Conservation (phyloP, 2,113 vertebrate genomes). For the Corapipo altera region DNA sequence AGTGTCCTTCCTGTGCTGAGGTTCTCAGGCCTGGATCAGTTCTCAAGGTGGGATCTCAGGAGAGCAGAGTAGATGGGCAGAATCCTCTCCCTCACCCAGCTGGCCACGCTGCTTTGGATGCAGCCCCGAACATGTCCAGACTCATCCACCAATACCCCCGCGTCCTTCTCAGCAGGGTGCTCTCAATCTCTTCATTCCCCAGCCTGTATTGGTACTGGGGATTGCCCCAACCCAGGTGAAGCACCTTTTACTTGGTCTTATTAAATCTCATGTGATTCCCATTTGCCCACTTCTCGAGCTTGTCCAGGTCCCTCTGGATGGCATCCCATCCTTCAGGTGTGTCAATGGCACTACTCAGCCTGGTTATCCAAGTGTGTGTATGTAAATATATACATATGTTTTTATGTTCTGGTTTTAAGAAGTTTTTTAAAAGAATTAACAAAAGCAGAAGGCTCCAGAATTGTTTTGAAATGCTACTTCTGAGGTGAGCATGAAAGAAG, state of each 20-base stretch:
- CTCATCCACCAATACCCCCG: neutral
- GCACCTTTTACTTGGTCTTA: neutral
- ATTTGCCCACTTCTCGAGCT: rapidly evolving
- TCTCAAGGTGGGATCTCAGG: neutral
- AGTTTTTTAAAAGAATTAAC: neutral
- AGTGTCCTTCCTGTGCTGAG: neutral
- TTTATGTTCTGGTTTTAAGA: neutral
- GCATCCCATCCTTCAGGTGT: neutral
- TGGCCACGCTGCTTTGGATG: neutral
- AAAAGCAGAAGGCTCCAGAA: neutral
- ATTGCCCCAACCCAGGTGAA: rapidly evolving
- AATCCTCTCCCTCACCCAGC: neutral
- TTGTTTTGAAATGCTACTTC: neutral
- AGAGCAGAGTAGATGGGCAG: neutral
- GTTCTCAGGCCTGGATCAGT: neutral
- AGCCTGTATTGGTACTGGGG: rapidly evolving
- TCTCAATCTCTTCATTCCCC: neutral
- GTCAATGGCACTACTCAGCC: neutral
- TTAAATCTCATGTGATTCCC: rapidly evolving
- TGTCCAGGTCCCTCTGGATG: neutral
- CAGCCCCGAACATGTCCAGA: neutral
- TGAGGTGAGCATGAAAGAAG: neutral
- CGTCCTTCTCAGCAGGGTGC: neutral
- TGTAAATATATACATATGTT: neutral
- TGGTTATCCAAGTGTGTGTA: neutral